Evolutionary conservation across 2,888 invertebrate genomes (phyloP).

Genomic region (Drosophila meridionalis): DNA sequence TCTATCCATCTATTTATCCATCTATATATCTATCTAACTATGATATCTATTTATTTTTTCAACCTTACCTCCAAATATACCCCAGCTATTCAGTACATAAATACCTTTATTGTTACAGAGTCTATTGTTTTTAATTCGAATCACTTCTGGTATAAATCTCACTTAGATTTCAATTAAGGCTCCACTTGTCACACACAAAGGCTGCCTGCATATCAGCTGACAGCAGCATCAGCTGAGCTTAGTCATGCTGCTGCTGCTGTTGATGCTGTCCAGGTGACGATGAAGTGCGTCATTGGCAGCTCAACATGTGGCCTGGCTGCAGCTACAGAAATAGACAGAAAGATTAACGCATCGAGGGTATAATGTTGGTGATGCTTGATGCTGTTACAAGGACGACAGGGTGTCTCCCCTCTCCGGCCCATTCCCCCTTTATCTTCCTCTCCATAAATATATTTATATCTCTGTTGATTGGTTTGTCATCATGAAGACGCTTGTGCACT

Average conservation of each 20-base stretch:
- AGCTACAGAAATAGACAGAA: conserved; percentile 39
- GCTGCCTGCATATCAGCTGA: conserved; percentile 19
- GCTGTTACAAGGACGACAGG: not conserved
- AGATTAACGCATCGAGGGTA: conserved; percentile 32
- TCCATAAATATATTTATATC: conserved; percentile 1
- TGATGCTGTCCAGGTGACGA: conserved; percentile 21
- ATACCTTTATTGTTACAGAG: no score
- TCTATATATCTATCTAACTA: no score
- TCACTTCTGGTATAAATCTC: no score
- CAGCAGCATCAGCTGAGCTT: conserved; percentile 15
- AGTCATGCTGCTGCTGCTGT: conserved; percentile 16
- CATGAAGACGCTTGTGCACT: conserved; percentile 28
- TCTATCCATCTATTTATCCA: no score
- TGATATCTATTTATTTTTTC: no score
- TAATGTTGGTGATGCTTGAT: conserved; percentile 18
- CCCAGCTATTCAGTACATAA: no score
- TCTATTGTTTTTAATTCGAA: no score
- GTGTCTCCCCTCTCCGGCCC: not conserved
- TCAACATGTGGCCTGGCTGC: conserved; percentile 23
- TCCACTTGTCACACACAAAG: not conserved
- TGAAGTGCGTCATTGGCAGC: conserved; percentile 10
- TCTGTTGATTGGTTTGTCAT: conserved; percentile 48
- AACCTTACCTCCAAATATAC: no score
- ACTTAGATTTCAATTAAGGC: conserved; percentile 9
- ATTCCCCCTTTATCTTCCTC: not conserved